Evolutionary conservation across 1,140 invertebrate genomes (phyloP).

Genomic region (Anastatus disparis): DNA sequence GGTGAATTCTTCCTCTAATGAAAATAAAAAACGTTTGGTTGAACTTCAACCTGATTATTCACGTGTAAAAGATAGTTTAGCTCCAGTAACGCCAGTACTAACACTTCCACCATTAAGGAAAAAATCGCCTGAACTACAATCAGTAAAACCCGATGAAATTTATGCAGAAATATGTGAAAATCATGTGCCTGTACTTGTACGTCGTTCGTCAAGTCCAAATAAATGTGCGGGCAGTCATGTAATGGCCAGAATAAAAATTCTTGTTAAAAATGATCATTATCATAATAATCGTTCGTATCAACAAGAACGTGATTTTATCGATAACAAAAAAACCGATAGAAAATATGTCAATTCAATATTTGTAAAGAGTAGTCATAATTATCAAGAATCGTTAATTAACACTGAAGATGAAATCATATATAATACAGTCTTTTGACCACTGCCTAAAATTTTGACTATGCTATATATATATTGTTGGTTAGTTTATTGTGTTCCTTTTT

Average conservation of each 20-base stretch:
- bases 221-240: constrained; percentile 60
- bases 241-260: constrained; percentile 62
- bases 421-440: constrained; percentile 60
- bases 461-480: too few relatives aligned
- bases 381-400: constrained; percentile 60
- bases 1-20: constrained; percentile 58
- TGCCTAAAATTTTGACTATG: too few relatives aligned
- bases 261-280: constrained; percentile 57
- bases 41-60: constrained; percentile 39
- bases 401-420: constrained; percentile 62
- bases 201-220: constrained; percentile 37
- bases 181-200: neutral
- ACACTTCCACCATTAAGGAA: too few relatives aligned
- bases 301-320: neutral
- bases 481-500: too few relatives aligned
- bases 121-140: constrained; percentile 19
- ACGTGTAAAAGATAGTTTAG: constrained; percentile 59
- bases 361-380: constrained; percentile 42
- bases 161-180: constrained; percentile 65
- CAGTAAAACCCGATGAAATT: constrained; percentile 58
- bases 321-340: constrained; percentile 41
- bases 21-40: constrained; percentile 54
- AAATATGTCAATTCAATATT: constrained; percentile 60
- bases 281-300: constrained; percentile 11
- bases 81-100: constrained; percentile 51